These are phyloP conservation scores for Elanus axillaris DNA, from an alignment of 2,113 vertebrate species.

Conservation along the genomic window DNA sequence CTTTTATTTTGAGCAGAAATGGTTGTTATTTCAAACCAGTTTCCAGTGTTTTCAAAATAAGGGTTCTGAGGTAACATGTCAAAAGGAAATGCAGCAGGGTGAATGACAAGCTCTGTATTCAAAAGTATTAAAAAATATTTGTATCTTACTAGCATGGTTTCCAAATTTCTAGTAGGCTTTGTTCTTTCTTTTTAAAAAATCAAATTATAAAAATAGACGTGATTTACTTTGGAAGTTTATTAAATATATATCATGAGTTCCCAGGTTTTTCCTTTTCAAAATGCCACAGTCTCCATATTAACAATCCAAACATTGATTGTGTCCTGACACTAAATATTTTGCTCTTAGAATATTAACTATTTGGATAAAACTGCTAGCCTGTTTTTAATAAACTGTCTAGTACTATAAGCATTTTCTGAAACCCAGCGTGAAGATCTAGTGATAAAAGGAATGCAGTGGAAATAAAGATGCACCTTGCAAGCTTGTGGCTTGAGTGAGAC, in stretches of 20 bases:
- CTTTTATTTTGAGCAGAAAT: neutral
- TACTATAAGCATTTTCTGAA: conserved; percentile 42
- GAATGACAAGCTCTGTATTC: neutral
- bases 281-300: neutral
- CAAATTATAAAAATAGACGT: neutral
- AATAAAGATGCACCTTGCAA: neutral
- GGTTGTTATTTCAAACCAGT: neutral
- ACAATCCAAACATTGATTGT: neutral
- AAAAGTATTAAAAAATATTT: neutral
- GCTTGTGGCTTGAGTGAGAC: neutral
- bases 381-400: conserved; percentile 40
- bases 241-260: neutral
- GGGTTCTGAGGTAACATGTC: neutral
- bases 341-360: conserved; percentile 34
- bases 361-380: neutral
- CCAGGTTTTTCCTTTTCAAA: neutral
- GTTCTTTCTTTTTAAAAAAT: neutral
- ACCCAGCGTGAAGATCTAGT: neutral
- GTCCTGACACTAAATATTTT: conserved; percentile 31
- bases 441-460: neutral
- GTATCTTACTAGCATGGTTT: neutral
- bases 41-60: conserved; percentile 13
- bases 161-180: neutral
- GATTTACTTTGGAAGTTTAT: neutral
- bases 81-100: neutral